Evolutionary conservation across 1,140 invertebrate species (phyloP), one percentile per base, ranked within the genome.

Genomic region (Mycetomoellerius zeteki): DNA sequence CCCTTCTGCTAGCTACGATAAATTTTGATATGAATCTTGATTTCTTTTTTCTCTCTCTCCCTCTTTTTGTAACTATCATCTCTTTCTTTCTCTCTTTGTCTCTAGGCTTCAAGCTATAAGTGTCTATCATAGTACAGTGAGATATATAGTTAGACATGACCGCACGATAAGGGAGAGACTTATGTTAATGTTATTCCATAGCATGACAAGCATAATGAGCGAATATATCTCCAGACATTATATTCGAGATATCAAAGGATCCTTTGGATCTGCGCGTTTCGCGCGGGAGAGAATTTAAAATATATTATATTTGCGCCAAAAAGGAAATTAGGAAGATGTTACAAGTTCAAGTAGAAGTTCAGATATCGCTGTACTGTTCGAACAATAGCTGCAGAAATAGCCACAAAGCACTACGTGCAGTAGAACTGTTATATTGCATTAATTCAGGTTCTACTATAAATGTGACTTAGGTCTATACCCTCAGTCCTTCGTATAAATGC

Each of bases 171-270:
- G 67, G 67, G 54, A 30, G 69, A 47, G 54, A 84, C 69, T 75
- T 84, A 60, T 84, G 80, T 73, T 84, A 84, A 84, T 84, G 69
- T 73, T 73, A 73, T 73, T 60, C 54, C 37, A 56, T 10, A 50
- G 33, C 30, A 54, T 50, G 80, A 72, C 80, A 33, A 54, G 24
- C n/a, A 84, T 73, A 73, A 84, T 73, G 80, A 82, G 67, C 52
- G 54, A 82, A 47, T 82, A 73, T 69, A 37, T 69, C 65, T 71
- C 37, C 65, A 67, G 54, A 73, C 16, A 73, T 58, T 82, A 58
- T 72, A 60, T 58, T 43, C 67, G 54, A 43, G 65, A 58, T 73
- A 58, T 82, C 54, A 73, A 73, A 73, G 64, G 78, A 21, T 27
- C 33, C 33, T 37, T 37, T 27, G 43, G 64, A 54, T 54, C 67